Conservation (phyloP, 1,140 invertebrate genomes). For the Cydia pomonella region DNA sequence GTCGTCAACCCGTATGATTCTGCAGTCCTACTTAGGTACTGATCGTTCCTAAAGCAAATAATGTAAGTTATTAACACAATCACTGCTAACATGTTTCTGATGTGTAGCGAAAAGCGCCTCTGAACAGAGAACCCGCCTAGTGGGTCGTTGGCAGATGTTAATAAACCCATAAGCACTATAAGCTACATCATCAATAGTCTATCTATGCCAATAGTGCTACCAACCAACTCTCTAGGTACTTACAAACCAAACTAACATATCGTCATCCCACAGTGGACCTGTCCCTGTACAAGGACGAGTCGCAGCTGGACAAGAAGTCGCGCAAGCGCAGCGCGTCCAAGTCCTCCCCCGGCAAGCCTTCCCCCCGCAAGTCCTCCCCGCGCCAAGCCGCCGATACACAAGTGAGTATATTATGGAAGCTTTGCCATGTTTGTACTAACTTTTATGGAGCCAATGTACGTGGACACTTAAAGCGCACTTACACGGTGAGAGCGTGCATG, state of each 20-base stretch:
- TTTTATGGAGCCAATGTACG: background rate
- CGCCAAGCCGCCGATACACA: conserved; percentile 2
- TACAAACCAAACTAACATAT: background rate
- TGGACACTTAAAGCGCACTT: background rate
- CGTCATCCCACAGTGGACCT: conserved; percentile 84
- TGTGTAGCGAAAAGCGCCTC: no score
- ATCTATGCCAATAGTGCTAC: no score
- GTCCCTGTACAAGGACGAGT: conserved; percentile 89
- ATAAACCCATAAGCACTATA: no score
- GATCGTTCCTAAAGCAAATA: no score
- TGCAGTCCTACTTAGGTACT: no score
- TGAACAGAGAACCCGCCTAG: no score
- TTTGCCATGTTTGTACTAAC: conserved; percentile 6
- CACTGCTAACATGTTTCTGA: no score
- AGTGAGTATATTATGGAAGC: conserved; percentile 44
- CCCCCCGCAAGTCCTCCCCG: background rate
- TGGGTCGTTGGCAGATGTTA: no score
- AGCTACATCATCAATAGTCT: no score
- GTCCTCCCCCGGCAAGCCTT: conserved; percentile 53
- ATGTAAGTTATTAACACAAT: no score
- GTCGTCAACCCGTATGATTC: no score
- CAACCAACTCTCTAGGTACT: no score
- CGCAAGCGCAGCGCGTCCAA: conserved; percentile 71
- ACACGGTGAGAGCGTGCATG: background rate
- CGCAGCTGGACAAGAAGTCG: conserved; percentile 86